Evolutionary conservation across 2,797 vertebrate species (phyloP).

Genomic region (Poeciliopsis presidionis): DNA sequence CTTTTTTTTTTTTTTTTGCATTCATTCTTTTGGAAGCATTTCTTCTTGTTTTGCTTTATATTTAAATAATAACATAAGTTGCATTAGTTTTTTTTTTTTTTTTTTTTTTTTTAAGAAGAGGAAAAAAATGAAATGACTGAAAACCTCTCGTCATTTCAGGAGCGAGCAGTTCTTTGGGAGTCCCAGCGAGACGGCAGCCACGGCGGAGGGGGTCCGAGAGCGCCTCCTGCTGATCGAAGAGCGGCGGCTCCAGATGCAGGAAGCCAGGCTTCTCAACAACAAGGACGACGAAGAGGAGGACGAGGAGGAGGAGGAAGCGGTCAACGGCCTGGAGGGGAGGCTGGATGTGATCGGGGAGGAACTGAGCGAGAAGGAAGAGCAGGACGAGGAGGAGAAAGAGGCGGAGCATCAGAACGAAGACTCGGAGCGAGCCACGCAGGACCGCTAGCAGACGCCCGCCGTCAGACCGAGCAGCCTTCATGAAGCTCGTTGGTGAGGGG

Average conservation of each 20-base stretch:
- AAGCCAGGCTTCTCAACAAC: conserved; percentile 33
- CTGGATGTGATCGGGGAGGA: conserved; percentile 85
- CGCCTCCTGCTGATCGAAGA: conserved; percentile 93
- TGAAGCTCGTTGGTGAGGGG: conserved; percentile 38
- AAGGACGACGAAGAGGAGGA: conserved; percentile 33
- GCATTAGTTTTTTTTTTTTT: not conserved
- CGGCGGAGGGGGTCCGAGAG: conserved; percentile 92
- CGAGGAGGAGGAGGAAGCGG: conserved; percentile 18
- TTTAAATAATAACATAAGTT: not conserved
- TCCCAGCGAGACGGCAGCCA: conserved; percentile 91
- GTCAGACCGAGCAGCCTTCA: conserved; percentile 47
- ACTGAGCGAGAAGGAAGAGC: conserved; percentile 78
- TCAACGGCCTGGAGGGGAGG: conserved; percentile 56
- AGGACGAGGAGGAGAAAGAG: conserved; percentile 70
- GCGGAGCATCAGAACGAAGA: conserved; percentile 40
- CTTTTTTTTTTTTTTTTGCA: not conserved
- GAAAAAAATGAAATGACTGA: no score
- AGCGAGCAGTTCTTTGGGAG: conserved; percentile 97
- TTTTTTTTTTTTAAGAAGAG: not conserved
- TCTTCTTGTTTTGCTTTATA: not conserved
- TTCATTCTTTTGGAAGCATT: not conserved
- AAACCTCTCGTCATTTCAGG: conserved; percentile 68
- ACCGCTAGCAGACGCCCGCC: conserved; percentile 53
- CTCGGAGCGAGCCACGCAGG: conserved; percentile 56
- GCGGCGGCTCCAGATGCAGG: conserved; percentile 85